Conservation (phyloP, 1,140 invertebrate genomes). For the Papilio machaon region DNA sequence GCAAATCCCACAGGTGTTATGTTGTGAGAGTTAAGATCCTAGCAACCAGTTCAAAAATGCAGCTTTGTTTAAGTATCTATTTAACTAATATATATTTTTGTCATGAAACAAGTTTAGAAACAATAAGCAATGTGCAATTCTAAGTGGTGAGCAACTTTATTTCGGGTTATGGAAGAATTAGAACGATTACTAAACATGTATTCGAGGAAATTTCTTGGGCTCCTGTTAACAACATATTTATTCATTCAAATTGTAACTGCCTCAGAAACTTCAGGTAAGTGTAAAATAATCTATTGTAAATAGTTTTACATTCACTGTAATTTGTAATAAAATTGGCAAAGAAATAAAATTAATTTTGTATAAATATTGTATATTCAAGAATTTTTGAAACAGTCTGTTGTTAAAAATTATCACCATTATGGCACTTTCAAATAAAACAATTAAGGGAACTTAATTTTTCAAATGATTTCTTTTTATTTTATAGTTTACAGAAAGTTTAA, state of each 20-base stretch:
- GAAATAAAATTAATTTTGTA: not conserved
- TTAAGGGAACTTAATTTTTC: not conserved
- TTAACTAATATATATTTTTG: slow-evolving; percentile 22
- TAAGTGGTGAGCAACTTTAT: slow-evolving; percentile 43
- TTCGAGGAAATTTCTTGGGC: slow-evolving; percentile 53
- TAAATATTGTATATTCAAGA: not conserved
- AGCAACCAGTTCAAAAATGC: slow-evolving; percentile 63
- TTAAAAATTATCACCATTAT: not conserved
- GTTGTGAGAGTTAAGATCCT: slow-evolving; percentile 71
- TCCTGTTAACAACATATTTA: slow-evolving; percentile 54
- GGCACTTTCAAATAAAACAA: not conserved
- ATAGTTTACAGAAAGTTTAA: not conserved
- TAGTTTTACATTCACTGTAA: slow-evolving; percentile 10
- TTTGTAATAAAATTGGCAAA: not conserved
- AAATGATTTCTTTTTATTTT: not conserved
- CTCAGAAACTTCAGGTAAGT: slow-evolving; percentile 62
- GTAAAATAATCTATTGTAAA: slow-evolving; percentile 38
- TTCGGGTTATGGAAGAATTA: slow-evolving; percentile 74
- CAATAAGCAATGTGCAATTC: slow-evolving; percentile 41
- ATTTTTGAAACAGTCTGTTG: not conserved
- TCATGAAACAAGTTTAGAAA: slow-evolving; percentile 24
- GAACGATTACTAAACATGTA: slow-evolving; percentile 71
- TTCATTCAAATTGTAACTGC: slow-evolving; percentile 52
- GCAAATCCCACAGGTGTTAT: slow-evolving; percentile 75
- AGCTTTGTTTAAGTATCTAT: slow-evolving; percentile 25